Evolutionary conservation across 2,797 vertebrate genomes (phyloP), one percentile per base, ranked within the genome.

Genomic region (Margarornis squamiger): DNA sequence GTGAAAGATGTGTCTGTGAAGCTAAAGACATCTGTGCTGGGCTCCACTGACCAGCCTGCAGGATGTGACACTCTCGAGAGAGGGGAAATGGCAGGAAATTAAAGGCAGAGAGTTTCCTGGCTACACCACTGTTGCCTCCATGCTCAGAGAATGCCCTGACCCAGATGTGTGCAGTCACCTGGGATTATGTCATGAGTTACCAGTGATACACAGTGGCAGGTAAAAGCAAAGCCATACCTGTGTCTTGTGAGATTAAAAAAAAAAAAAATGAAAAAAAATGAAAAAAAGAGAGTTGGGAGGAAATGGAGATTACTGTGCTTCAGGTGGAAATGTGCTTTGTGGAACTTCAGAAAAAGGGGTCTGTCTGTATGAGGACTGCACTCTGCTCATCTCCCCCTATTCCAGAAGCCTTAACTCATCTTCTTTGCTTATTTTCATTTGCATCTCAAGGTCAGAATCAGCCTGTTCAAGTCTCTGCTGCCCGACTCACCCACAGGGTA

Each of bases 71-170:
- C 62, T 88, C 72, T 62, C 62, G 65, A 46, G 65, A 36, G 91
- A 91, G 61, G 58, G 38, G 51, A 38, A 88, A 92, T 88, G 39
- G 45, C 76, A 92, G 91, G 78, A 94, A 92, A 93, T 91, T 65
- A 74, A 91, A 54, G 32, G 72, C 81, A 76, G 52, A 67, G 51
- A 20, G 3, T 77, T 78, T 89, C 75, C 72, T 92, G 86, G 57
- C 57, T 49, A 29, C 0, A 0, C 19, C 87, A 45, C 66, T 71
- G 49, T 91, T 86, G 92, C 75, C 78, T 94, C 58, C 49, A 32
- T 41, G 19, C 27, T 58, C 90, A 67, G 63, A 87, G 48, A 83
- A 39, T 17, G 62, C 92, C 77, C 71, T 79, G 77, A 84, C 52
- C 75, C 75, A 57, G 74, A 55, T 52, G 38, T 21, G 17, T 36